Evolutionary conservation across 2,888 invertebrate genomes (phyloP).

Genomic region (Dasysyrphus albostriatus): DNA sequence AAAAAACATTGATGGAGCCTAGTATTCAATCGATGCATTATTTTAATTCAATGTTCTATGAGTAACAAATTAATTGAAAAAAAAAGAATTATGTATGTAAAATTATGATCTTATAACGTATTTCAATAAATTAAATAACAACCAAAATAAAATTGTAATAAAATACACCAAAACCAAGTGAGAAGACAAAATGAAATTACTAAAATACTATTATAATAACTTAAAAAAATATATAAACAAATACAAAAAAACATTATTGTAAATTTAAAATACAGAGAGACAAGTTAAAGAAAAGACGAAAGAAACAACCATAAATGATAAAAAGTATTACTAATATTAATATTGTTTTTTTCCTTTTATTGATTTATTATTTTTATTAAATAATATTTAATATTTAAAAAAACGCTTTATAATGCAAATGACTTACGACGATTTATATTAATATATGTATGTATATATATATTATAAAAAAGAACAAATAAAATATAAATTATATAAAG

Average conservation of each 20-base stretch:
- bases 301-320: slow-evolving; percentile 26
- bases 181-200: slow-evolving; percentile 43
- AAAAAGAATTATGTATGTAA: slow-evolving; percentile 21
- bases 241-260: slow-evolving; percentile 53
- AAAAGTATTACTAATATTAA: slow-evolving; percentile 69
- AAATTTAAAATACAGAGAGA: slow-evolving; percentile 55
- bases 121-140: slow-evolving; percentile 50
- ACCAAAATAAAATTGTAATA: no score
- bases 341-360: slow-evolving; percentile 43
- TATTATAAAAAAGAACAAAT: slow-evolving; percentile 42
- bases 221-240: slow-evolving; percentile 34
- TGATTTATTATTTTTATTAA: slow-evolving; percentile 54
- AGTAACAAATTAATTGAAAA: not conserved
- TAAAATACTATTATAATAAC: slow-evolving; percentile 47
- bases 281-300: slow-evolving; percentile 30
- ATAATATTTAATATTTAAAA: slow-evolving; percentile 58
- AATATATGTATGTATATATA: slow-evolving; percentile 49
- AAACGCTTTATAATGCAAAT: slow-evolving; percentile 74
- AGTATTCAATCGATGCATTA: slow-evolving; percentile 57
- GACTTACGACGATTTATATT: slow-evolving; percentile 64
- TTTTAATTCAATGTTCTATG: slow-evolving; percentile 33
- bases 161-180: slow-evolving; percentile 38
- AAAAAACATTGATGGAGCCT: slow-evolving; percentile 51
- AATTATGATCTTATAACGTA: slow-evolving; percentile 46
- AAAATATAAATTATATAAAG: slow-evolving; percentile 62